phyloP scores from a whole-genome alignment of 2,888 invertebrate genomes.

The Leucoptera coffeella region DNA sequence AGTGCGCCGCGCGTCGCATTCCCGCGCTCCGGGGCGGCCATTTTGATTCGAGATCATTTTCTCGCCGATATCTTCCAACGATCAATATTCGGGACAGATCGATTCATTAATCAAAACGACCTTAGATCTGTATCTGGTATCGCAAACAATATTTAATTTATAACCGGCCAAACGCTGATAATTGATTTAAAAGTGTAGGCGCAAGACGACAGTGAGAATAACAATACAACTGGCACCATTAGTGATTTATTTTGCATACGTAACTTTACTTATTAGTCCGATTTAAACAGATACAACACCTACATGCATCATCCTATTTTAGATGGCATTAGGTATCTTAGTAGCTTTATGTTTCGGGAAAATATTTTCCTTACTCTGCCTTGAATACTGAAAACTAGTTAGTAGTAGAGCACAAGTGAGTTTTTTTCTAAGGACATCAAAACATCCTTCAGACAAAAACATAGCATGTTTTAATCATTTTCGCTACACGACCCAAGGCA shows the following conservation, averaged over 20 bases:
- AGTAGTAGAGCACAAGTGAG: too few relatives aligned
- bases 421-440: too few relatives aligned
- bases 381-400: too few relatives aligned
- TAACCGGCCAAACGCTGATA: constrained; percentile 25
- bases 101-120: constrained; percentile 40
- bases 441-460: too few relatives aligned
- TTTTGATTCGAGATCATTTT: constrained; percentile 28
- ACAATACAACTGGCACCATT: constrained; percentile 36
- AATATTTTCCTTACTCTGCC: too few relatives aligned
- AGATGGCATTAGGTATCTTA: too few relatives aligned
- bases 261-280: too few relatives aligned
- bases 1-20: constrained; percentile 6
- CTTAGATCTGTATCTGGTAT: constrained; percentile 35
- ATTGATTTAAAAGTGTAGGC: constrained; percentile 43
- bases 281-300: too few relatives aligned
- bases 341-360: too few relatives aligned
- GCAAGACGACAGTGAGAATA: constrained; percentile 28
- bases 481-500: too few relatives aligned
- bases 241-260: constrained; percentile 12
- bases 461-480: too few relatives aligned
- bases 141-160: constrained; percentile 45
- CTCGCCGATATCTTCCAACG: constrained; percentile 16
- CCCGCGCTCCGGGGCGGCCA: constrained; percentile 36
- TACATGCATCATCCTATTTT: too few relatives aligned
- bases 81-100: constrained; percentile 29